Evolutionary conservation across 2,113 vertebrate genomes (phyloP).

Genomic region (Phrynosoma platyrhinos): DNA sequence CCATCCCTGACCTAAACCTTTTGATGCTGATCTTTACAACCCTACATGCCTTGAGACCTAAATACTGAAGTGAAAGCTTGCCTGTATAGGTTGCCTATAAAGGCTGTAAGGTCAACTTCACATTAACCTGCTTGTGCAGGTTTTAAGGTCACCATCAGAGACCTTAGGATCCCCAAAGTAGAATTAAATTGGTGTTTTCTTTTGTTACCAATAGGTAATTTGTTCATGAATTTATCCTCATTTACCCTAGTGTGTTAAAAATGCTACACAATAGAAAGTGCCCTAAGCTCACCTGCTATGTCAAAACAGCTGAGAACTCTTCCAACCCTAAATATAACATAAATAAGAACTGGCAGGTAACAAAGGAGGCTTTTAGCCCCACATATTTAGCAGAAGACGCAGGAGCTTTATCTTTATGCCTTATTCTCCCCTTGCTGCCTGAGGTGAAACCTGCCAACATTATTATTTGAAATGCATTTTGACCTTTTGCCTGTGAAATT

Average conservation of each 20-base stretch:
- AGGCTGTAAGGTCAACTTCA: neutral
- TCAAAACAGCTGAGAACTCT: neutral
- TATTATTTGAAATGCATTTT: constrained; percentile 42
- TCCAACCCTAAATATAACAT: constrained; percentile 26
- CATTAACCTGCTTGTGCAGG: neutral
- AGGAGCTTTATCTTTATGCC: constrained; percentile 21
- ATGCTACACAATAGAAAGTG: neutral
- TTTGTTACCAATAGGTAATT: neutral
- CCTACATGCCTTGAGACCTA: neutral
- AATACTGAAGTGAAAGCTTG: neutral
- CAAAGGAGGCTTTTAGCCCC: constrained; percentile 26
- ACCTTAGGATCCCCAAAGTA: neutral
- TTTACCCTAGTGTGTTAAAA: neutral
- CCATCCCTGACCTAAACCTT: neutral
- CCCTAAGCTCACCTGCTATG: neutral
- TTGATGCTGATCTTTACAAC: neutral
- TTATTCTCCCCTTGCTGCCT: neutral
- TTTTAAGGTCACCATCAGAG: neutral
- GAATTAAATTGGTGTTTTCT: neutral
- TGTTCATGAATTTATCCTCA: constrained; percentile 4
- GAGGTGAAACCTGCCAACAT: constrained; percentile 16
- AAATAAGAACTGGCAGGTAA: constrained; percentile 35
- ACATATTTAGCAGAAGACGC: constrained; percentile 29
- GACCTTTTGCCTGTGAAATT: constrained; percentile 41
- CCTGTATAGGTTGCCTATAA: neutral